Conservation (phyloP, 1,140 invertebrate genomes). For the Plodia interpunctella region DNA sequence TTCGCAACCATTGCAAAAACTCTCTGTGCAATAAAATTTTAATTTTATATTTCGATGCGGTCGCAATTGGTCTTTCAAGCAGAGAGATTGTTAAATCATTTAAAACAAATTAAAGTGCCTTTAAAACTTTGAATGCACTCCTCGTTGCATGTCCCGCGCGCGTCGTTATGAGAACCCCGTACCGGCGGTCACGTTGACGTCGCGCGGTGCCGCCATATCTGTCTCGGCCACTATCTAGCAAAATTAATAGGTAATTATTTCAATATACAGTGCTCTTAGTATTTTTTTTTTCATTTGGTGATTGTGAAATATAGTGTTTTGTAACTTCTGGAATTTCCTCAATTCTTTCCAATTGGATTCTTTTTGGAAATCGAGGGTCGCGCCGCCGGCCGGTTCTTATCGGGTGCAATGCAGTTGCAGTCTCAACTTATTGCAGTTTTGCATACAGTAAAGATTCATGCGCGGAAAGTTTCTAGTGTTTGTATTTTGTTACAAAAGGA, state of each 20-base stretch:
- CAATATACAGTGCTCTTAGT: constrained; percentile 64
- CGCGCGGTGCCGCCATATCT: constrained; percentile 78
- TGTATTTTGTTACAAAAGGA: constrained; percentile 52
- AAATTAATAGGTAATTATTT: constrained; percentile 78
- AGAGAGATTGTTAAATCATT: constrained; percentile 63
- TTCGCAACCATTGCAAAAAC: constrained; percentile 75
- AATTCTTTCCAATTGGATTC: constrained; percentile 69
- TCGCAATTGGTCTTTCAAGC: constrained; percentile 57
- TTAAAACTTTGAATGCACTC: constrained; percentile 76
- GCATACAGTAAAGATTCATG: constrained; percentile 72
- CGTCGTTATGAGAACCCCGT: constrained; percentile 86
- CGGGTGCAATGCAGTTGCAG: constrained; percentile 76
- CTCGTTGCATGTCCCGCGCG: constrained; percentile 82
- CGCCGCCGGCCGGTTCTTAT: constrained; percentile 77
- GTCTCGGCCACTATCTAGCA: constrained; percentile 84
- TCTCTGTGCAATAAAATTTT: constrained; percentile 74
- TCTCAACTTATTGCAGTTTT: constrained; percentile 77
- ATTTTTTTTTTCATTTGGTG: constrained; percentile 55
- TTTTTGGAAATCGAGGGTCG: constrained; percentile 69
- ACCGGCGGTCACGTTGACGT: constrained; percentile 87
- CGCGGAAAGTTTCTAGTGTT: constrained; percentile 73
- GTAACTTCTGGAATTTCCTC: constrained; percentile 42
- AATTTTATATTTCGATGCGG: constrained; percentile 57
- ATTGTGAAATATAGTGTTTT: constrained; percentile 63
- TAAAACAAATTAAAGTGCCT: constrained; percentile 59